These are phyloP conservation scores for Ochotona curzoniae DNA, from an alignment of 2,113 vertebrate species.

Conservation along the genomic window DNA sequence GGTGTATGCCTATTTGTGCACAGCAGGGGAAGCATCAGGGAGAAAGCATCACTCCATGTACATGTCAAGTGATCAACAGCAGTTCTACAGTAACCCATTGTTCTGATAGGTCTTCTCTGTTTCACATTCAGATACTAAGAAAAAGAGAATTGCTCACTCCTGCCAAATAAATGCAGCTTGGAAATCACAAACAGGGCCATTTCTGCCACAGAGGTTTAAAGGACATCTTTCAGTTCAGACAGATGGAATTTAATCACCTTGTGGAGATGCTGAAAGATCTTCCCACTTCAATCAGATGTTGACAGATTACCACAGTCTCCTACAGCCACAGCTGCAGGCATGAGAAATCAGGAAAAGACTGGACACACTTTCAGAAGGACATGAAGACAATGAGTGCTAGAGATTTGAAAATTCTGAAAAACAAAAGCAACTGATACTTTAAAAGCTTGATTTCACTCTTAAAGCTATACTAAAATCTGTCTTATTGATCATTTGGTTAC, in stretches of 20 bases:
- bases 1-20: neutral
- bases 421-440: neutral
- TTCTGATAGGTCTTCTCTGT: neutral
- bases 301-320: conserved; percentile 76
- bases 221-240: neutral
- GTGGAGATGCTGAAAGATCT: conserved; percentile 77
- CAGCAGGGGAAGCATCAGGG: neutral
- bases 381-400: conserved; percentile 8
- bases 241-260: conserved; percentile 72
- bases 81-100: neutral
- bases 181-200: neutral
- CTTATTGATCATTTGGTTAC: neutral
- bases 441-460: neutral
- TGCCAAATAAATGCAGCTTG: neutral
- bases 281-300: conserved; percentile 77
- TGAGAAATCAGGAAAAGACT: neutral
- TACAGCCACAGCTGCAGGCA: conserved; percentile 70
- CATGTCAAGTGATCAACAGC: neutral
- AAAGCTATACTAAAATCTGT: neutral
- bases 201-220: neutral
- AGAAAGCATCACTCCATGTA: neutral
- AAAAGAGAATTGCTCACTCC: neutral
- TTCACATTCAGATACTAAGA: neutral
- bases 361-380: conserved; percentile 31
- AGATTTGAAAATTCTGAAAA: conserved; percentile 9